Base-by-base conservation (phyloP, 2,888 invertebrate genomes). In the Caenorhabditis uteleia region DNA sequence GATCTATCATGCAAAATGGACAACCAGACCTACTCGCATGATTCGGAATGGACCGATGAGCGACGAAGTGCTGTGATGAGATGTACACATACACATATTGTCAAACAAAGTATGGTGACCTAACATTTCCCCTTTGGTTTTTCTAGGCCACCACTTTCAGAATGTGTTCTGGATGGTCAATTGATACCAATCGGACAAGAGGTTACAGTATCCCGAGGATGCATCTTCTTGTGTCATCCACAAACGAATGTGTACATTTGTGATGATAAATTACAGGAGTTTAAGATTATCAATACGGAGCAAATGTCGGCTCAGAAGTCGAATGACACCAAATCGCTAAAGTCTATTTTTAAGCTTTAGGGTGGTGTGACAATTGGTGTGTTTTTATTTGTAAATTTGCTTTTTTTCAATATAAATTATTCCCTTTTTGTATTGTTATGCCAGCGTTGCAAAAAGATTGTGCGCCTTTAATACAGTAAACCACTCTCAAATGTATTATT, bases 171-270 rank as follows among this genome's bases (percentile, higher is more conserved):
- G n/a, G 62, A 59, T 49, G 50, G 44, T 16, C 53, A 67, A 34
- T 46, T 38, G 0, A 34, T 68, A 3, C 43, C 60, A 20, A 65
- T 73, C 39, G 72, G 72, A 1, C 69, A 70, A 42, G 72, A 73
- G 54, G 46, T 70, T 18, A 26, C 62, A 16, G 60, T 73, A 3
- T 55, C 57, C 2, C 60, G 64, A 16, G 73, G 67, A 8, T 73
- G 73, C 42, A 49, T 68, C n/a, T 73, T 70, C 58, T 54, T 73
- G 7, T 73, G 73, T 33, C 73, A 73, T 46, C 66, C 68, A 12
- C 70, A 70, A 48, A 61, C 64, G 8, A 71, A 71, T 26, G 71
- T 68, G 21, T 71, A 71, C 54, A 66, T 71, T 23, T 71, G 71
- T 40, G 68, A 71, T 20, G 55, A 54, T 10, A 54, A 54, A 5